Evolutionary conservation across 2,113 vertebrate species (phyloP).

Genomic region (Pterocles orientalis): DNA sequence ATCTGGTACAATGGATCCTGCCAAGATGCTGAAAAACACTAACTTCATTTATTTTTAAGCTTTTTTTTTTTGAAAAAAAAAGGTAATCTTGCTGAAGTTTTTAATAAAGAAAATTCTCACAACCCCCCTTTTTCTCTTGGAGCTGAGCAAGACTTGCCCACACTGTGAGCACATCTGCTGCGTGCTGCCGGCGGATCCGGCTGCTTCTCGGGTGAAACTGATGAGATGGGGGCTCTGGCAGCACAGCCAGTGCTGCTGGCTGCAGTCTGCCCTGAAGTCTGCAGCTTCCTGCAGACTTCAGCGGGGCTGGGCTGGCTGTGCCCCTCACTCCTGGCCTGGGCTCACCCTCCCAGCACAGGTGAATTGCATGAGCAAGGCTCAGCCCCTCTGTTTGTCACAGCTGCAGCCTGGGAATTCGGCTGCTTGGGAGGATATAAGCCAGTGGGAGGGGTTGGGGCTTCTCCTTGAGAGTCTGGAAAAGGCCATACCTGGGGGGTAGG

Average conservation of each 20-base stretch:
- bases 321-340: background rate
- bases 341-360: background rate
- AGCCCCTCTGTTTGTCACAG: too few species aligned
- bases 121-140: background rate
- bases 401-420: background rate
- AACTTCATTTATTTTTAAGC: background rate
- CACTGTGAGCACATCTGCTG: background rate
- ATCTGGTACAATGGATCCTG: background rate
- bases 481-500: background rate
- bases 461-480: background rate
- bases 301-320: background rate
- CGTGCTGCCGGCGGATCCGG: background rate
- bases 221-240: background rate
- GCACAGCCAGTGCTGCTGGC: accelerated
- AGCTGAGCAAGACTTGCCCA: background rate
- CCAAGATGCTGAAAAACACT: background rate
- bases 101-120: background rate
- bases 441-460: background rate
- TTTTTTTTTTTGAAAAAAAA: background rate
- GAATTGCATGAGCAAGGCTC: background rate
- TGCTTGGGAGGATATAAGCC: background rate
- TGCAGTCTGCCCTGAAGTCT: background rate
- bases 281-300: background rate
- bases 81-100: background rate
- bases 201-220: background rate